phyloP scores from a whole-genome alignment of 2,113 vertebrate species.

The Apteryx mantelli region DNA sequence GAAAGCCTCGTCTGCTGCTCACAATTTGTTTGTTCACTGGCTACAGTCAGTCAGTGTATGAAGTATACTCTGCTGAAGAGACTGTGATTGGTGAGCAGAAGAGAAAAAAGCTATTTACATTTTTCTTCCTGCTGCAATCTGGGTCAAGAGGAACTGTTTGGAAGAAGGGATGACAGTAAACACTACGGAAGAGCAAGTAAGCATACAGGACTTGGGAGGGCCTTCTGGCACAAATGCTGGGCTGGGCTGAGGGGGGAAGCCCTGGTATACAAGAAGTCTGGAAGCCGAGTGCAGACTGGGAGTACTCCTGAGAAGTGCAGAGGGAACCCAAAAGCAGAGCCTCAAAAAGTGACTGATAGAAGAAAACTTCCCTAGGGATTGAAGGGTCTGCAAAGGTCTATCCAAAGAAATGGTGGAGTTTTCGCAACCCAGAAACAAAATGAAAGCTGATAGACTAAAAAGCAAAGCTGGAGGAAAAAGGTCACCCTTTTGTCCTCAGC shows the following conservation, averaged over 20 bases:
- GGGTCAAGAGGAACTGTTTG: not conserved
- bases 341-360: not conserved
- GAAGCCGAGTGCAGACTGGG: not conserved
- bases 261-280: not conserved
- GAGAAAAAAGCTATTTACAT: not conserved
- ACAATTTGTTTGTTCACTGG: not conserved
- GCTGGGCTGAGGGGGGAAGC: not conserved
- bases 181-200: not conserved
- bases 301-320: not conserved
- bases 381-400: not conserved
- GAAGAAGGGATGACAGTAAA: not conserved
- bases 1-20: not conserved
- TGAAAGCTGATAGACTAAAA: not conserved
- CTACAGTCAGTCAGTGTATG: not conserved
- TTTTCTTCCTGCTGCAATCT: not conserved
- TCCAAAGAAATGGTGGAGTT: not conserved
- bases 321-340: not conserved
- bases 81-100: not conserved
- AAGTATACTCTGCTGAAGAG: not conserved
- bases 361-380: not conserved
- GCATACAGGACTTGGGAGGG: not conserved
- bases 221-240: not conserved
- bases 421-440: not conserved
- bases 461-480: not conserved
- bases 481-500: not conserved